phyloP scores from a whole-genome alignment of 1,140 invertebrate species.

The Cephus cinctus region DNA sequence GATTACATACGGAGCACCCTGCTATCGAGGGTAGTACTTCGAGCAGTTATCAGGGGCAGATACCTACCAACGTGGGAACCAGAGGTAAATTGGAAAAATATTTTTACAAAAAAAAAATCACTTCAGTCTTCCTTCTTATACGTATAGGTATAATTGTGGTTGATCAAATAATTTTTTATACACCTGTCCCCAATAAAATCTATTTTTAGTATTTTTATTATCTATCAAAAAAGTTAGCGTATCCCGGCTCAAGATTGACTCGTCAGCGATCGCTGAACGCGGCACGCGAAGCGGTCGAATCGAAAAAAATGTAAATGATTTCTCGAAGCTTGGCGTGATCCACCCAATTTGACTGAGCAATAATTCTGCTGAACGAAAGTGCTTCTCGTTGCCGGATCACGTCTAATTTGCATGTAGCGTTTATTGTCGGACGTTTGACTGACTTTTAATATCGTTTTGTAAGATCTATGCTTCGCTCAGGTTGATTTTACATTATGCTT shows the following conservation, averaged over 20 bases:
- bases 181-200: too few relatives aligned
- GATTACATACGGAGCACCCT: constrained; percentile 52
- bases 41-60: constrained; percentile 18
- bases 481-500: constrained; percentile 4
- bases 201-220: too few relatives aligned
- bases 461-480: constrained; percentile 1
- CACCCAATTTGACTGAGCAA: constrained; percentile 1
- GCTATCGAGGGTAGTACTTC: constrained; percentile 38
- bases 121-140: background rate
- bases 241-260: too few relatives aligned
- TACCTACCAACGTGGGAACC: constrained; percentile 17
- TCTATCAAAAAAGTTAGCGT: too few relatives aligned
- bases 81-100: constrained; percentile 16
- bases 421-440: too few relatives aligned
- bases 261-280: background rate
- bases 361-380: too few relatives aligned
- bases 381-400: too few relatives aligned
- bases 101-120: too few relatives aligned
- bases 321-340: background rate
- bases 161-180: too few relatives aligned
- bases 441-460: too few relatives aligned
- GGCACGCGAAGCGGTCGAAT: constrained; percentile 1
- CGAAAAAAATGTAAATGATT: constrained; percentile 8
- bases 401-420: too few relatives aligned
- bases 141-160: constrained; percentile 18